Evolutionary conservation across 2,797 vertebrate species (phyloP), one percentile per base, ranked within the genome.

Genomic region (Anas capensis): DNA sequence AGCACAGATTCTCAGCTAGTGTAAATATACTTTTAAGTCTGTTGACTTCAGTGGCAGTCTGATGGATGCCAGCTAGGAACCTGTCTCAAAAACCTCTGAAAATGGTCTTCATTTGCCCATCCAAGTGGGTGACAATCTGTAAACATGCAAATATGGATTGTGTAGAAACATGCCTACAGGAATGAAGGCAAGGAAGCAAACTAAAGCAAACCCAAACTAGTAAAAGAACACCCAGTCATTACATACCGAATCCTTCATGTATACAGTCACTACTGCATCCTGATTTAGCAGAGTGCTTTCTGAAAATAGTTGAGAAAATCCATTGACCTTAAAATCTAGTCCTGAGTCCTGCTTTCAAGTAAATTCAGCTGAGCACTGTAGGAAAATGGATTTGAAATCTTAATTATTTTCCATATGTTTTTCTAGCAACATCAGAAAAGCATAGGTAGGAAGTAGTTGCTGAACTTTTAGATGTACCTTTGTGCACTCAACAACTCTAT

Each of bases 221-320:
- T 71, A 15, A 54, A 83, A 33, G 40, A 65, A 10, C 14, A 54
- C 8, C 3, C 0, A 3, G 14, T 51, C 44, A 10, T 69, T 46
- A 17, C 3, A 0, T 21, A 21, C 4, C 8, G 5, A 60, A 44
- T 86, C 78, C 20, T 68, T n/a, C 24, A 11, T 14, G 14, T 57
- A 19, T 0, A 0, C 17, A 36, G 31, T 62, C 17, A 13, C 29
- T 56, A 11, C 5, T 1, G 1, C 3, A 38, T 68, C 44, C n/a
- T 65, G 49, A 10, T 70, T 85, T n/a, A 71, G 57, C 14, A 54
- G 36, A 65, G 19, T 24, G 26, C 78, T 83, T 90, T 72, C 62
- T 65, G 58, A 76, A 86, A 88, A 46, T 27, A 46, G 53, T 76
- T 80, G 18, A 68, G 18, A 56, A 69, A 82, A 57, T 42, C 16